These are phyloP conservation scores for Colletes latitarsis DNA, from an alignment of 1,140 invertebrate genomes.

Conservation along the genomic window DNA sequence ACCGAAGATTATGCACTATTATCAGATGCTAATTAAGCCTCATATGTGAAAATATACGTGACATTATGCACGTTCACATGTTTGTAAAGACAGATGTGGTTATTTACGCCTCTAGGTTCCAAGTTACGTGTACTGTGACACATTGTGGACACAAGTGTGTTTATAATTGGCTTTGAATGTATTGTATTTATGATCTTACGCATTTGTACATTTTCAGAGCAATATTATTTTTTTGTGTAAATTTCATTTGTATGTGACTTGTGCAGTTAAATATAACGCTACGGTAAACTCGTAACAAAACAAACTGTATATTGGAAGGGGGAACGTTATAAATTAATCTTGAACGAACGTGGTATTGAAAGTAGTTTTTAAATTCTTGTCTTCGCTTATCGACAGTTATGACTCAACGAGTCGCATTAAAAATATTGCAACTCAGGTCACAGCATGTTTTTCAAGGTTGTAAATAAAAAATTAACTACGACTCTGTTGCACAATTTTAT, in stretches of 20 bases:
- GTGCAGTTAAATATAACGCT: no score
- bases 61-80: background rate
- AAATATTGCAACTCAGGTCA: background rate
- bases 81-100: background rate
- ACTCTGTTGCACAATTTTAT: background rate
- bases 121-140: background rate
- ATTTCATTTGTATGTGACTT: no score
- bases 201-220: background rate
- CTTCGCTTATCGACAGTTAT: background rate
- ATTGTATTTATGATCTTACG: background rate
- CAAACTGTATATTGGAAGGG: background rate
- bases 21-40: background rate
- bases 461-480: background rate
- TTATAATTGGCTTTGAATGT: background rate
- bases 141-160: background rate
- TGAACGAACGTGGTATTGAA: background rate
- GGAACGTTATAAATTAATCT: background rate
- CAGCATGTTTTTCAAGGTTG: background rate
- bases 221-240: no score
- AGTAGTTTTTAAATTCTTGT: background rate
- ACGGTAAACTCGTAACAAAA: background rate
- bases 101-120: background rate
- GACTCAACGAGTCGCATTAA: background rate
- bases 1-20: background rate
- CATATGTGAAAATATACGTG: background rate